phyloP scores from a whole-genome alignment of 2,113 vertebrate species.

The Phoxinus phoxinus region DNA sequence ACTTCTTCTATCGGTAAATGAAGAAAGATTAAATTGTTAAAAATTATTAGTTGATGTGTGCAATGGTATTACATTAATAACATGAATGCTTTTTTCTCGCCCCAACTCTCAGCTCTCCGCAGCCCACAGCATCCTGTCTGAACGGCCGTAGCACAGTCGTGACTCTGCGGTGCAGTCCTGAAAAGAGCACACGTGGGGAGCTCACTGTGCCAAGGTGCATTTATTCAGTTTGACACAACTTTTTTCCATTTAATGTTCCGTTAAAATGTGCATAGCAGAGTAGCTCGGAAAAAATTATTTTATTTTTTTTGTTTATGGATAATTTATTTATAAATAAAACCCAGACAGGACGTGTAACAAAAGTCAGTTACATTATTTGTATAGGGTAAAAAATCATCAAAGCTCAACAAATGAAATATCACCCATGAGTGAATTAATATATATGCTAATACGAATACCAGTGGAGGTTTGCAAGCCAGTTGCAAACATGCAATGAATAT shows the following conservation, averaged over 20 bases:
- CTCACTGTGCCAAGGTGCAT: conserved; percentile 89
- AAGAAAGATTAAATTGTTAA: not conserved
- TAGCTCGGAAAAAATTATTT: too few species aligned
- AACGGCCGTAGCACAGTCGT: conserved; percentile 87
- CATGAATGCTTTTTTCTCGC: not conserved
- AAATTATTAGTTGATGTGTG: not conserved
- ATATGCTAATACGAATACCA: conserved; percentile 5
- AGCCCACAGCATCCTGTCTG: conserved; percentile 86
- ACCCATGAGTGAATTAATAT: conserved; percentile 22
- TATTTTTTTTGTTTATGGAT: not conserved
- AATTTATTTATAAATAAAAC: not conserved
- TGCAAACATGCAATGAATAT: conserved; percentile 8
- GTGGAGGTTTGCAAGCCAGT: not conserved
- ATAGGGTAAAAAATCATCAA: not conserved
- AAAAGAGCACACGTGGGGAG: conserved; percentile 79
- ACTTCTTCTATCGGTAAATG: conserved; percentile 92
- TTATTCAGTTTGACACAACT: too few species aligned
- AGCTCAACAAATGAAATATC: not conserved
- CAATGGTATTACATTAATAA: not conserved
- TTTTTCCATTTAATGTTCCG: not conserved
- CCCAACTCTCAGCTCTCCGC: conserved; percentile 90
- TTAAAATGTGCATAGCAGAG: conserved; percentile 1
- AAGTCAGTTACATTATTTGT: not conserved
- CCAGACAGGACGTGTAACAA: not conserved
- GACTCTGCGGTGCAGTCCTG: conserved; percentile 87